Evolutionary conservation across 2,888 invertebrate genomes (phyloP), one percentile per base, ranked within the genome.

Genomic region (Torymus tubicola): DNA sequence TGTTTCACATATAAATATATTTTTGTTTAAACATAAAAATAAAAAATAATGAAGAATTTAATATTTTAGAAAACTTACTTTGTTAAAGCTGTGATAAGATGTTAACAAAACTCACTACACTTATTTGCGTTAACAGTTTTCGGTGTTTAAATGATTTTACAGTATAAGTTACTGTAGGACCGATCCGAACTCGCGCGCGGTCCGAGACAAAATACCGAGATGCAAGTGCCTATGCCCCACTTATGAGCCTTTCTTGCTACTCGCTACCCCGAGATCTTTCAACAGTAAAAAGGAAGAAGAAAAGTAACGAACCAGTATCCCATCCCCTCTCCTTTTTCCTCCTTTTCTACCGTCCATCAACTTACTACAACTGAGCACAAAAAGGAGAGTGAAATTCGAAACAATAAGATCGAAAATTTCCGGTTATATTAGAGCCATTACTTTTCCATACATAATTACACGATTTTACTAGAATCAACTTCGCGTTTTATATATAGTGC

Each of bases 171-270:
- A 80, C 76, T 73, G 65, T 53, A 80, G 78, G 78, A 77, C 81
- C 74, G 87, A 84, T 87, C 89, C 86, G 85, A 83, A 82, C 87
- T 83, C 87, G 83, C 84, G 86, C 87, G 84, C 84, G 86, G 90
- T 87, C 88, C 86, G 87, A 88, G 84, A 88, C 86, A 85, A 89
- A 90, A 88, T 90, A 89, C 87, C 84, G 84, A 87, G 89, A 88
- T 87, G 86, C 86, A 88, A 85, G 88, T 88, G 86, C 86, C 88
- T 87, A 86, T 88, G 90, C 87, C 86, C 90, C 86, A 90, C 90
- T 90, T 90, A 90, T 89, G 87, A 87, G 85, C 84, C 83, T 81
- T 82, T 85, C 81, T 83, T 84, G 85, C 84, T 83, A 76, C 81
- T 84, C 80, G 82, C 85, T 85, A 86, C 86, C 87, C 87, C 86